phyloP scores from a whole-genome alignment of 2,113 vertebrate species.

The Tachysurus fulvidraco region DNA sequence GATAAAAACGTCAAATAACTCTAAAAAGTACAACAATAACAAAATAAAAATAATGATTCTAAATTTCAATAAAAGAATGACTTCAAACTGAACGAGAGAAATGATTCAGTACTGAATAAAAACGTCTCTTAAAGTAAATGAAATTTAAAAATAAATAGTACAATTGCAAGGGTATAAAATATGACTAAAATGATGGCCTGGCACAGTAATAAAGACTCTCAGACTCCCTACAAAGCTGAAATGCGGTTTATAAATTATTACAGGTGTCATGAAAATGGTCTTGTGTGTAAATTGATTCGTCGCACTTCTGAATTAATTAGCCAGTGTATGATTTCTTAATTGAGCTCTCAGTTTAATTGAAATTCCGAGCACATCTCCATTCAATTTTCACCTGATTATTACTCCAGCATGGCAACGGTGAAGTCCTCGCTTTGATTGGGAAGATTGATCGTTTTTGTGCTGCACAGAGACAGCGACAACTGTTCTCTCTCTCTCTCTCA shows the following conservation, averaged over 20 bases:
- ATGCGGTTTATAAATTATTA: conserved; percentile 26
- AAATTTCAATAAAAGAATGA: background rate
- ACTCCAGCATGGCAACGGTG: background rate
- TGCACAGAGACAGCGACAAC: conserved; percentile 38
- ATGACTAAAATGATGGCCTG: background rate
- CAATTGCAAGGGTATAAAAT: background rate
- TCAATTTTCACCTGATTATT: conserved; percentile 32
- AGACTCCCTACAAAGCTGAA: background rate
- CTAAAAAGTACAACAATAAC: background rate
- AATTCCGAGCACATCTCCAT: conserved; percentile 28
- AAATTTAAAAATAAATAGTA: background rate
- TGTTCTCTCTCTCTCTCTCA: conserved; percentile 15
- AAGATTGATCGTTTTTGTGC: conserved; percentile 38
- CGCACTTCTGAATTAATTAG: conserved; percentile 35
- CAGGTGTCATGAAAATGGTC: conserved; percentile 31
- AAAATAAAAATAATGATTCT: background rate
- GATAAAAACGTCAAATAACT: background rate
- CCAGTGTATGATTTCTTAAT: conserved; percentile 41
- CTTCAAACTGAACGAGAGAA: background rate
- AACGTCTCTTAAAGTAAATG: background rate
- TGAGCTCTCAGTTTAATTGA: conserved; percentile 31
- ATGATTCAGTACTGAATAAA: background rate
- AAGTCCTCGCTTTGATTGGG: conserved; percentile 15
- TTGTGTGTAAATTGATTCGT: conserved; percentile 36
- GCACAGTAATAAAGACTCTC: background rate